These are phyloP conservation scores for Phoebastria nigripes DNA, from an alignment of 2,797 vertebrate species.

Conservation along the genomic window DNA sequence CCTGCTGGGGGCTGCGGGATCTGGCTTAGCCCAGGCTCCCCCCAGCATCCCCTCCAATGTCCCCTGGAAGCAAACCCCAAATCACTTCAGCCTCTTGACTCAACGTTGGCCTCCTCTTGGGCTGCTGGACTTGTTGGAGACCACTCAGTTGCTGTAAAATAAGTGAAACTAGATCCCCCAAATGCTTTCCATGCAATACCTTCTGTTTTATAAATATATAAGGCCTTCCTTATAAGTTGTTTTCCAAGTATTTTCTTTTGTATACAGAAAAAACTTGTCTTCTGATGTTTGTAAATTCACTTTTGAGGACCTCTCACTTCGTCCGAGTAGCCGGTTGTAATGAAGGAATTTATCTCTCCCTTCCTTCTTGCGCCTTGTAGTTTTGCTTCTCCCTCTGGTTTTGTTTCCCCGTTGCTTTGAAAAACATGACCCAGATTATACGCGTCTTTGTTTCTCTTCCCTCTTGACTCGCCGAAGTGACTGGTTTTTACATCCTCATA, in stretches of 20 bases:
- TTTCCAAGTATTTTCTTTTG: background rate
- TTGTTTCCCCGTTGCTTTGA: background rate
- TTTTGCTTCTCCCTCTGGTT: background rate
- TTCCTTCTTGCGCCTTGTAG: background rate
- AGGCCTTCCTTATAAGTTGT: background rate
- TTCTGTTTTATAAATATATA: background rate
- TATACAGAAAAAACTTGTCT: background rate
- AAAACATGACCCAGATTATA: background rate
- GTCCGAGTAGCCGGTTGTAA: background rate
- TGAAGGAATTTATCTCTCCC: background rate
- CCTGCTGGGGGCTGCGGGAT: fast-evolving
- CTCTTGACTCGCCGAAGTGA: background rate
- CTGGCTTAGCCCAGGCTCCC: background rate
- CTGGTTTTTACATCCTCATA: background rate
- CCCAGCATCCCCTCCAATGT: background rate
- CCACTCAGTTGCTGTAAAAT: background rate
- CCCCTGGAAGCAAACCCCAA: background rate
- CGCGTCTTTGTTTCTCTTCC: background rate
- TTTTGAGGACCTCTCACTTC: background rate
- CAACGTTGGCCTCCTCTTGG: background rate
- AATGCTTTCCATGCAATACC: background rate
- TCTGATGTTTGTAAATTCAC: background rate
- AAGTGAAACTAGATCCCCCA: background rate
- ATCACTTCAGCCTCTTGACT: background rate
- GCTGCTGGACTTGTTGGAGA: background rate